Evolutionary conservation across 2,888 invertebrate genomes (phyloP).

Genomic region (Eupithecia dodoneata): DNA sequence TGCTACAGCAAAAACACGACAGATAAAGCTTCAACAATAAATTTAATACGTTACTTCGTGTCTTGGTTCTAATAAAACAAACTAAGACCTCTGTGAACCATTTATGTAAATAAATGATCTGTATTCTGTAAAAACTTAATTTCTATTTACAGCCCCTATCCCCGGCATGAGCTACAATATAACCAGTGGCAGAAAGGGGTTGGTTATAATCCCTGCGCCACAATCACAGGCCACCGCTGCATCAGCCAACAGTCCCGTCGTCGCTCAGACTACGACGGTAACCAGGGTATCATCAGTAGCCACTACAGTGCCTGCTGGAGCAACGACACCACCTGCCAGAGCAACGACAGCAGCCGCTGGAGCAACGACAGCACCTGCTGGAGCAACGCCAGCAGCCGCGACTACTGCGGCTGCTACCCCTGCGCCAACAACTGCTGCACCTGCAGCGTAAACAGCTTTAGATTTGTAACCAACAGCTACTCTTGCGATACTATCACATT

Average conservation of each 20-base stretch:
- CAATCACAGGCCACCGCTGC: too few species aligned
- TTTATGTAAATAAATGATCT: too few species aligned
- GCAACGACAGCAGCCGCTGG: conserved; percentile 42
- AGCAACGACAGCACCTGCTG: conserved; percentile 39
- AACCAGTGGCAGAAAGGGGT: background rate
- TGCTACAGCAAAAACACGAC: too few species aligned
- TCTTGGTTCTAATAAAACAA: too few species aligned
- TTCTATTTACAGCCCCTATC: background rate
- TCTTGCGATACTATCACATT: background rate
- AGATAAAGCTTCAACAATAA: too few species aligned
- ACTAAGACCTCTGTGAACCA: background rate
- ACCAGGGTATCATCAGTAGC: conserved; percentile 23
- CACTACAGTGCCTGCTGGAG: conserved; percentile 38
- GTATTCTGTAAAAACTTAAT: too few species aligned
- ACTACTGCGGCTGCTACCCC: conserved; percentile 41
- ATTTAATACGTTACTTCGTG: too few species aligned
- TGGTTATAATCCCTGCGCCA: background rate
- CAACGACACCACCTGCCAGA: conserved; percentile 43
- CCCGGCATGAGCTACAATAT: background rate
- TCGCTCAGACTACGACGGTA: conserved; percentile 4
- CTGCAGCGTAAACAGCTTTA: conserved; percentile 6
- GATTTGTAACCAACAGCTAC: background rate
- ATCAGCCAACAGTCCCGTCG: background rate
- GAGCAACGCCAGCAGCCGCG: conserved; percentile 36
- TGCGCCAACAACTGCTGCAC: conserved; percentile 27